Evolutionary conservation across 92 coral and sea anemone species (phyloP).

Genomic region (Montipora capitata): DNA sequence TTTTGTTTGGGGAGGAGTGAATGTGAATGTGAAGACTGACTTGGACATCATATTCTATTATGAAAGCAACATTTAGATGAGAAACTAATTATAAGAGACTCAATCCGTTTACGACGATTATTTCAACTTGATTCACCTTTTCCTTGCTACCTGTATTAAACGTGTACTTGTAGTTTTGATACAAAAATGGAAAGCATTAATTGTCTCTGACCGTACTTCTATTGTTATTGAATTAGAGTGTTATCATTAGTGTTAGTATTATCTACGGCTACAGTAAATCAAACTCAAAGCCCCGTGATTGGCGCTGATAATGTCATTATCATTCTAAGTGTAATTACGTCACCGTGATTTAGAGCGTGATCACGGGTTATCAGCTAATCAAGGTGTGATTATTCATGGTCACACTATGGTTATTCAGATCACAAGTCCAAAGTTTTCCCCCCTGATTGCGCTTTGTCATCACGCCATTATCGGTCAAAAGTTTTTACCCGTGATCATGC

Average conservation of each 20-base stretch:
- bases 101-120: conserved; percentile 2
- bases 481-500: conserved; percentile 7
- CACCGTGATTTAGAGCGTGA: conserved; percentile 4
- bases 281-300: background rate
- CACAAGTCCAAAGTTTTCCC: background rate
- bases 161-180: background rate
- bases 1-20: conserved; percentile 42
- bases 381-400: background rate
- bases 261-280: background rate
- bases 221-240: background rate
- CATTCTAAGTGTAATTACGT: background rate
- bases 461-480: background rate
- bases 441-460: background rate
- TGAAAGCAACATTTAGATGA: conserved; percentile 20
- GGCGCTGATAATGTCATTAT: background rate
- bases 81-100: conserved; percentile 23
- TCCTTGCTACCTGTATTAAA: background rate
- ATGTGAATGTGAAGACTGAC: conserved; percentile 28
- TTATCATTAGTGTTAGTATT: background rate
- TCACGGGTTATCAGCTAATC: background rate
- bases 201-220: background rate
- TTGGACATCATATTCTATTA: background rate
- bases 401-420: background rate
- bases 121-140: conserved; percentile 13
- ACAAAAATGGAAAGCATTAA: background rate